A percentile compares a stretch with the other conserved stretches of the same genome.
Conservation (phyloP, 2,888 invertebrate species). For the Galerucella calmariensis region DNA sequence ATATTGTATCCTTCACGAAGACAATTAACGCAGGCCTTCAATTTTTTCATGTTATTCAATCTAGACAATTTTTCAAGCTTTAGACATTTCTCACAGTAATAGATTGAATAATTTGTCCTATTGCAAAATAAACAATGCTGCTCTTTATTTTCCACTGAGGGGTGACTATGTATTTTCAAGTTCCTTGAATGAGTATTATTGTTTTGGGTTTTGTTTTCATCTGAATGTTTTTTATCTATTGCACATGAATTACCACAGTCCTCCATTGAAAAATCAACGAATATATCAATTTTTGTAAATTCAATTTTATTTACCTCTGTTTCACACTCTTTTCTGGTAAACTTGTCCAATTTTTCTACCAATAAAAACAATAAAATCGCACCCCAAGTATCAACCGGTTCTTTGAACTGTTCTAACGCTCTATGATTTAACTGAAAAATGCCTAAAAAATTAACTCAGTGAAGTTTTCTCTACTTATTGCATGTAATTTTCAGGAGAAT, state of each 20-base stretch:
- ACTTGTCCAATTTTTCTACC: background rate
- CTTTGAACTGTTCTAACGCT: constrained; percentile 9
- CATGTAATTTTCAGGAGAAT: too few species aligned
- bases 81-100: constrained; percentile 4
- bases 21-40: constrained; percentile 6
- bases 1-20: too few species aligned
- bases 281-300: constrained; percentile 9
- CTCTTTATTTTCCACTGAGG: background rate
- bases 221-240: too few species aligned
- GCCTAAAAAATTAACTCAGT: constrained; percentile 3
- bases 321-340: constrained; percentile 15
- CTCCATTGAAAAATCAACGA: constrained; percentile 19
- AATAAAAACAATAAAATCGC: constrained; percentile 15
- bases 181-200: constrained; percentile 4
- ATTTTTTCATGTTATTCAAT: background rate
- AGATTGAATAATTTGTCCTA: constrained; percentile 6
- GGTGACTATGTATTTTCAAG: constrained; percentile 1
- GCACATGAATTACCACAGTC: background rate
- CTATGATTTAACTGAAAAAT: constrained; percentile 2
- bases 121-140: constrained; percentile 12
- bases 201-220: constrained; percentile 1
- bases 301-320: constrained; percentile 10
- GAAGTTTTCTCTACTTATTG: background rate
- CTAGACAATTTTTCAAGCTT: background rate
- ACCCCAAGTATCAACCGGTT: constrained; percentile 15